These are phyloP conservation scores for Neodontobutis hainanensis DNA, from an alignment of 2,113 vertebrate species.

Conservation along the genomic window DNA sequence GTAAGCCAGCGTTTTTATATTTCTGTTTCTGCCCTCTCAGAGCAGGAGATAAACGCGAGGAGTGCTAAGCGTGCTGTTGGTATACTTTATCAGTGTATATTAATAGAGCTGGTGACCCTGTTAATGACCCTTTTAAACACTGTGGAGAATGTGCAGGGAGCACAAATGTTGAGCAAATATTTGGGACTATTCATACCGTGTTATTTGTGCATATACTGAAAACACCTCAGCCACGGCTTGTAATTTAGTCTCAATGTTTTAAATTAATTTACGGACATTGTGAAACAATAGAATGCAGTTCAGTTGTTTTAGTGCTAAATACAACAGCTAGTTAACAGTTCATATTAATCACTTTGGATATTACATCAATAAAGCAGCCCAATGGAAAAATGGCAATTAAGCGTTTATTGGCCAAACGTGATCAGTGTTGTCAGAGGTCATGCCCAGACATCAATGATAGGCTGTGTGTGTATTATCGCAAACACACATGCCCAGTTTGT, in stretches of 20 bases:
- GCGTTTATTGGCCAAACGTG: conserved; percentile 73
- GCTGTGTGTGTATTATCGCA: conserved; percentile 19
- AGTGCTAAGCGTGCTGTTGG: conserved; percentile 12
- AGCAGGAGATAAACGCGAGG: conserved; percentile 46
- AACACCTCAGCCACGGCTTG: not conserved
- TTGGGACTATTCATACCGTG: conserved; percentile 13
- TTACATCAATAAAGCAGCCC: conserved; percentile 78
- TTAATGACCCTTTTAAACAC: conserved; percentile 40
- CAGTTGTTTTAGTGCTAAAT: conserved; percentile 54
- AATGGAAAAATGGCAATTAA: conserved; percentile 79
- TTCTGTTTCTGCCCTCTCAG: conserved; percentile 57
- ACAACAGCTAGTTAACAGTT: conserved; percentile 73
- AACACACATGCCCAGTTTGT: not conserved
- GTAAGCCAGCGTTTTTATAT: conserved; percentile 62
- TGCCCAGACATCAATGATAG: conserved; percentile 48
- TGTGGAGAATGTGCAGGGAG: conserved; percentile 1
- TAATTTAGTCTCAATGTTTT: not conserved
- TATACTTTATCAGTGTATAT: conserved; percentile 31
- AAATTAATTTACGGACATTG: not conserved
- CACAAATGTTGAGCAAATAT: conserved; percentile 32
- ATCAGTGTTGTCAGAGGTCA: conserved; percentile 74
- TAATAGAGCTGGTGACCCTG: conserved; percentile 49
- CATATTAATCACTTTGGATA: conserved; percentile 77
- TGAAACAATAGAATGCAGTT: conserved; percentile 46
- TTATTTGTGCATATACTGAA: conserved; percentile 28